Conservation (phyloP, 2,888 invertebrate species). For the Azorinus chamasolen region DNA sequence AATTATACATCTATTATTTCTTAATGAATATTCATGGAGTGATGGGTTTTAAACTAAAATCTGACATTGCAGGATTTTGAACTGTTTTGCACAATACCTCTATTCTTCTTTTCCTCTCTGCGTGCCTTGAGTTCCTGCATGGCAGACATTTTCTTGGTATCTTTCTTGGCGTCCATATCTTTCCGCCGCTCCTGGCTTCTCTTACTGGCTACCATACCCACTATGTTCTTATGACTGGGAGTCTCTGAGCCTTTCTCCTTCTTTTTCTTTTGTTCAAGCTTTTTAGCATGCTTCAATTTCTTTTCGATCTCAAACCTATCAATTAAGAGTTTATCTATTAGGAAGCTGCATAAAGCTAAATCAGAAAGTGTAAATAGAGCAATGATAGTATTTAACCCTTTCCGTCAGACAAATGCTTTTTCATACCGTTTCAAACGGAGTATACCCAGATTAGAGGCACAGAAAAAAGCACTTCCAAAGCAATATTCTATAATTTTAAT, state of each 20-base stretch:
- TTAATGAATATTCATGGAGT: too few relatives aligned
- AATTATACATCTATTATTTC: too few relatives aligned
- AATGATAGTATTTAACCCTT: too few relatives aligned
- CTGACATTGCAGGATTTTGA: too few relatives aligned
- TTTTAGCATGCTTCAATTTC: conserved; percentile 94
- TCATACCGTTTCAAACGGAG: too few relatives aligned
- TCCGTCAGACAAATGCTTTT: too few relatives aligned
- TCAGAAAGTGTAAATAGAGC: too few relatives aligned
- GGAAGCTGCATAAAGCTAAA: too few relatives aligned
- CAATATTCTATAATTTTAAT: too few relatives aligned
- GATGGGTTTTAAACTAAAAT: background rate
- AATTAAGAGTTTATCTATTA: background rate
- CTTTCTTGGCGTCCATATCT: conserved; percentile 95
- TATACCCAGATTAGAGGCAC: too few relatives aligned
- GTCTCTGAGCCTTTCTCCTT: conserved; percentile 82
- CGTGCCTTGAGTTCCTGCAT: conserved; percentile 97
- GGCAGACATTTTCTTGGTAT: conserved; percentile 94
- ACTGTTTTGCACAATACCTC: conserved; percentile 86
- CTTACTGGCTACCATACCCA: conserved; percentile 76
- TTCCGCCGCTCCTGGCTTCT: conserved; percentile 94
- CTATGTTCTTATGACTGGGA: conserved; percentile 59
- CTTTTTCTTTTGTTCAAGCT: conserved; percentile 90
- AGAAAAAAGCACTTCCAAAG: too few relatives aligned
- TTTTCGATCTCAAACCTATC: conserved; percentile 97
- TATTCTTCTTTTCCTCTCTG: conserved; percentile 95